Evolutionary conservation across 2,888 invertebrate genomes (phyloP).

Genomic region (Tipula lateralis): DNA sequence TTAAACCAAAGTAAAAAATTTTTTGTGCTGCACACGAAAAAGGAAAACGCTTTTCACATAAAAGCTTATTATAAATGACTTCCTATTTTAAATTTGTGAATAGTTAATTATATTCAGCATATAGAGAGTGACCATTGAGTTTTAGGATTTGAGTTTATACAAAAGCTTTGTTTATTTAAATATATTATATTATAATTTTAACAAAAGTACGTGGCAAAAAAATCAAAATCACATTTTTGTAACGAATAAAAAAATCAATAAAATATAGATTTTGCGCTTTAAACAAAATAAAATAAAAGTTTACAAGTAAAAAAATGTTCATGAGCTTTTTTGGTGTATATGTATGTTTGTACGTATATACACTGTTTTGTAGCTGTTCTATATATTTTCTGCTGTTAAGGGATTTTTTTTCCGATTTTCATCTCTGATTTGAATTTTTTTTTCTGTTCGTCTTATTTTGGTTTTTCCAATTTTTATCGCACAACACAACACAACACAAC

Average conservation of each 20-base stretch:
- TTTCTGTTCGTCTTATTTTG: background rate
- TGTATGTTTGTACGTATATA: too few species aligned
- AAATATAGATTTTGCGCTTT: conserved; percentile 24
- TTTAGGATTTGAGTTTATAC: background rate
- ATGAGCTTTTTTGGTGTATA: background rate
- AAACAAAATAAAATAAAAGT: background rate
- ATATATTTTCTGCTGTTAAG: background rate
- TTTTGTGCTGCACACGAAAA: background rate
- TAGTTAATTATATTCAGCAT: background rate
- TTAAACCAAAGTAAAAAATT: background rate
- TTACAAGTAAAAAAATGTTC: background rate
- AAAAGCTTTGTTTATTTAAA: background rate
- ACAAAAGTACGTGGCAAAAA: background rate
- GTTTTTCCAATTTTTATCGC: background rate
- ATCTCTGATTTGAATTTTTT: conserved; percentile 2
- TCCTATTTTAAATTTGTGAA: background rate
- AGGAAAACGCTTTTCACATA: background rate
- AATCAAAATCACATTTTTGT: background rate
- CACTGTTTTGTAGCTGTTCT: background rate
- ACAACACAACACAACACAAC: background rate
- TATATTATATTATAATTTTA: background rate
- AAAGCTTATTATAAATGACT: background rate
- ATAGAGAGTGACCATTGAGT: background rate
- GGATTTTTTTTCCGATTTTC: background rate
- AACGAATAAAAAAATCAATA: background rate